Evolutionary conservation across 2,888 invertebrate genomes (phyloP).

Genomic region (Oscheius sp.): DNA sequence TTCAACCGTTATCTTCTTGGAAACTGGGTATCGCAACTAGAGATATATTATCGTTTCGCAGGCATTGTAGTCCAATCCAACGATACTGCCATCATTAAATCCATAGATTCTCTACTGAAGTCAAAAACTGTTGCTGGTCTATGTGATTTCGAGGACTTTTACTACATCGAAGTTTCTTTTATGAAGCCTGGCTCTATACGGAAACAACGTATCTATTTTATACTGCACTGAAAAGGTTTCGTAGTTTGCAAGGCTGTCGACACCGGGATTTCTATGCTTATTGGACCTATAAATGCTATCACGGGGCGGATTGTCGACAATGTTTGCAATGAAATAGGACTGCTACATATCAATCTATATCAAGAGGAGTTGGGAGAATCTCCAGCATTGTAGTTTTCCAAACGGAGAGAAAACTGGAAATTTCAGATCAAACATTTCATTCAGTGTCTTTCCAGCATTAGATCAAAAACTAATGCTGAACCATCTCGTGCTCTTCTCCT

Average conservation of each 20-base stretch:
- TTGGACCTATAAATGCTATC: conserved; percentile 56
- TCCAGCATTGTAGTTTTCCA: background rate
- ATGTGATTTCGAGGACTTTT: conserved; percentile 1
- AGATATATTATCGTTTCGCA: background rate
- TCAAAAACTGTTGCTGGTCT: background rate
- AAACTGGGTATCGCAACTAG: background rate
- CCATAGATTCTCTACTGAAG: background rate
- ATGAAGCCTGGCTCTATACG: background rate
- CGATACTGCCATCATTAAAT: background rate
- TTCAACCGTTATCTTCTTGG: background rate
- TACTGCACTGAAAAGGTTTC: too few species aligned
- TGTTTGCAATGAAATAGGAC: conserved; percentile 54
- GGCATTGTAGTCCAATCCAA: conserved; percentile 1
- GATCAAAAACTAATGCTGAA: conserved; percentile 23
- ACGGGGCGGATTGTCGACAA: conserved; percentile 55
- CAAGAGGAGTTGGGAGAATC: conserved; percentile 17
- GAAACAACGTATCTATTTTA: background rate
- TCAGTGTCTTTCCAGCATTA: conserved; percentile 21
- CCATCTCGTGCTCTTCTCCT: conserved; percentile 21
- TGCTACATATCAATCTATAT: conserved; percentile 47
- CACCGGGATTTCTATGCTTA: conserved; percentile 51
- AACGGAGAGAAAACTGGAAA: background rate
- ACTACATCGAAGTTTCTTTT: conserved; percentile 7
- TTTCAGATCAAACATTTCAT: conserved; percentile 12
- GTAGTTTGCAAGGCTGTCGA: conserved; percentile 48